phyloP scores from a whole-genome alignment of 1,140 invertebrate species.

The Scaptomyza montana region DNA sequence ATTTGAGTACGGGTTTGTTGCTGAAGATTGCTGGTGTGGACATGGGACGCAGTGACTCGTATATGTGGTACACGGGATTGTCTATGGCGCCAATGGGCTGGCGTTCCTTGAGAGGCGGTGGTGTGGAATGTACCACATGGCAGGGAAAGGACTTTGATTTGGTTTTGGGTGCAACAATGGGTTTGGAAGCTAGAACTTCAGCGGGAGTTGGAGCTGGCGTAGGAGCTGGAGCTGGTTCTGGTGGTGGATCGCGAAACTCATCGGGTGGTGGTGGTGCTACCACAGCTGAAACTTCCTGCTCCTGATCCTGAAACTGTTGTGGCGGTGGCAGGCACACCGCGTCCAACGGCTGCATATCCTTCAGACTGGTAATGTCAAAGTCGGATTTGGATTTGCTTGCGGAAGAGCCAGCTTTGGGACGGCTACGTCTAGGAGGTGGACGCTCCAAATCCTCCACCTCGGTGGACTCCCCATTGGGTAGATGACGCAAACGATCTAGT shows the following conservation, averaged over 20 bases:
- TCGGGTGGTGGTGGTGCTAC: slow-evolving; percentile 87
- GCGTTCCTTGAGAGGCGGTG: slow-evolving; percentile 66
- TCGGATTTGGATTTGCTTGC: slow-evolving; percentile 85
- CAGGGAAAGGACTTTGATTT: slow-evolving; percentile 51
- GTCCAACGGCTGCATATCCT: slow-evolving; percentile 88
- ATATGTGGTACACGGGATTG: slow-evolving; percentile 92
- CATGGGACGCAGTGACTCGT: slow-evolving; percentile 86
- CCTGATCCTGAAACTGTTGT: slow-evolving; percentile 91
- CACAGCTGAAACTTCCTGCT: slow-evolving; percentile 65
- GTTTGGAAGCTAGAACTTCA: background rate
- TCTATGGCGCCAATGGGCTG: slow-evolving; percentile 85
- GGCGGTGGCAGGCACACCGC: slow-evolving; percentile 91
- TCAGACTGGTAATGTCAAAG: slow-evolving; percentile 85
- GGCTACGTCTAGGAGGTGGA: slow-evolving; percentile 63
- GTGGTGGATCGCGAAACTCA: slow-evolving; percentile 87
- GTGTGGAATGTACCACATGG: slow-evolving; percentile 34
- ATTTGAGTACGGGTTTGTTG: slow-evolving; percentile 85
- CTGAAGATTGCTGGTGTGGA: slow-evolving; percentile 84
- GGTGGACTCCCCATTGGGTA: slow-evolving; percentile 77
- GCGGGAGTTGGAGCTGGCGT: slow-evolving; percentile 11
- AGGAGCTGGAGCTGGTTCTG: slow-evolving; percentile 48
- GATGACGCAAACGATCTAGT: slow-evolving; percentile 64
- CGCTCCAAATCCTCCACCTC: slow-evolving; percentile 74
- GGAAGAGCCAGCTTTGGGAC: slow-evolving; percentile 37
- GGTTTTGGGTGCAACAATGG: slow-evolving; percentile 10